Conservation (phyloP, 2,888 invertebrate species). For the Thymelicus acteon region DNA sequence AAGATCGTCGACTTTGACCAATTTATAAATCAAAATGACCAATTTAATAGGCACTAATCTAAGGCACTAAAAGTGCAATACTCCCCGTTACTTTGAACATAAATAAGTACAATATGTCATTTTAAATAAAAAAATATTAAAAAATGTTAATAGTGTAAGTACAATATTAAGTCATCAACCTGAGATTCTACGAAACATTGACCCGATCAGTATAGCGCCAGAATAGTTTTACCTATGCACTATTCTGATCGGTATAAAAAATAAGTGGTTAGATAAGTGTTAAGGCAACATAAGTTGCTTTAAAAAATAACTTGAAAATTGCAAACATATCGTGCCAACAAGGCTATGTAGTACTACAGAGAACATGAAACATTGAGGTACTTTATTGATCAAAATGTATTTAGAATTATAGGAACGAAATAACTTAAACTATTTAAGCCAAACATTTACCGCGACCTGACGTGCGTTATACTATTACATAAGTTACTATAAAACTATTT, state of each 20-base stretch:
- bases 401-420: conserved; percentile 73
- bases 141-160: conserved; percentile 24
- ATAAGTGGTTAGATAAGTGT: too few species aligned
- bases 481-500: conserved; percentile 31
- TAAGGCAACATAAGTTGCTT: too few species aligned
- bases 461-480: conserved; percentile 14
- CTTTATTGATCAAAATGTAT: conserved; percentile 50
- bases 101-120: too few species aligned
- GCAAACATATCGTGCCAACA: neutral
- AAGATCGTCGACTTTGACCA: too few species aligned
- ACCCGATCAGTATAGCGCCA: neutral
- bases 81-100: too few species aligned
- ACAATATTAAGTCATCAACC: conserved; percentile 31
- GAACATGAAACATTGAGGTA: conserved; percentile 41
- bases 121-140: neutral
- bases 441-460: conserved; percentile 9
- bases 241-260: neutral
- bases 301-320: too few species aligned
- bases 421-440: conserved; percentile 53
- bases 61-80: too few species aligned
- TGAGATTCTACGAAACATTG: conserved; percentile 43
- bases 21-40: too few species aligned
- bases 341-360: neutral
- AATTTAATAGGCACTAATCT: too few species aligned
- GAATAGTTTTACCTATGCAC: neutral